Conservation (phyloP, 2,888 invertebrate species). For the Oeneis ivallda region DNA sequence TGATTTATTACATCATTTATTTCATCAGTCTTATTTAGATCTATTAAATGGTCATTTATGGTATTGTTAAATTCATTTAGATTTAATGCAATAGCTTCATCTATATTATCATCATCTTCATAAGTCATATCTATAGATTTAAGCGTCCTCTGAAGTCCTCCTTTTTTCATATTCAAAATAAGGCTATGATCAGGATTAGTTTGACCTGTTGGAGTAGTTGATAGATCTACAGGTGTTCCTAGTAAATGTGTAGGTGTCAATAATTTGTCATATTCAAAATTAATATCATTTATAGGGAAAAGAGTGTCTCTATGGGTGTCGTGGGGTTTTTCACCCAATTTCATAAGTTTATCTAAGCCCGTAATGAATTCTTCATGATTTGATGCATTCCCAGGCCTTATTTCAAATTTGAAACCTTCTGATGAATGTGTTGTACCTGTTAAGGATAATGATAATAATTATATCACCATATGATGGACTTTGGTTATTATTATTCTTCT, state of each 20-base stretch:
- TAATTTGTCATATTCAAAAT: constrained; percentile 19
- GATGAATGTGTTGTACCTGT: constrained; percentile 17
- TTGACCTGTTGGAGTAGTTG: background rate
- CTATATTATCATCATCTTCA: background rate
- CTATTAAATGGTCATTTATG: background rate
- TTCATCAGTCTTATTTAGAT: background rate
- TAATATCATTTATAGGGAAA: background rate
- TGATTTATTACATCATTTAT: background rate
- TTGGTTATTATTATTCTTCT: too few relatives aligned
- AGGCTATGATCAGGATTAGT: background rate
- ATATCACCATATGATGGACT: too few relatives aligned
- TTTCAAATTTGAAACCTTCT: constrained; percentile 49
- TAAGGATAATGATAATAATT: background rate
- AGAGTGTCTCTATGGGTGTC: background rate
- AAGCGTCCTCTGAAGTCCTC: background rate
- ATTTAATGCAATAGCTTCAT: background rate
- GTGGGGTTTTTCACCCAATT: constrained; percentile 31
- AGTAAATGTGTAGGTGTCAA: constrained; percentile 3
- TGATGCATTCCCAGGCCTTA: constrained; percentile 37
- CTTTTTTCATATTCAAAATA: constrained; percentile 9
- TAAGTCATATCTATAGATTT: background rate
- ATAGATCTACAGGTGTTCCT: background rate
- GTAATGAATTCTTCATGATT: constrained; percentile 41
- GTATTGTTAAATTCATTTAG: background rate
- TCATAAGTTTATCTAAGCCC: constrained; percentile 46